Evolutionary conservation across 2,888 invertebrate genomes (phyloP), one percentile per base, ranked within the genome.

Genomic region (Amblyjoppa fuscipennis): DNA sequence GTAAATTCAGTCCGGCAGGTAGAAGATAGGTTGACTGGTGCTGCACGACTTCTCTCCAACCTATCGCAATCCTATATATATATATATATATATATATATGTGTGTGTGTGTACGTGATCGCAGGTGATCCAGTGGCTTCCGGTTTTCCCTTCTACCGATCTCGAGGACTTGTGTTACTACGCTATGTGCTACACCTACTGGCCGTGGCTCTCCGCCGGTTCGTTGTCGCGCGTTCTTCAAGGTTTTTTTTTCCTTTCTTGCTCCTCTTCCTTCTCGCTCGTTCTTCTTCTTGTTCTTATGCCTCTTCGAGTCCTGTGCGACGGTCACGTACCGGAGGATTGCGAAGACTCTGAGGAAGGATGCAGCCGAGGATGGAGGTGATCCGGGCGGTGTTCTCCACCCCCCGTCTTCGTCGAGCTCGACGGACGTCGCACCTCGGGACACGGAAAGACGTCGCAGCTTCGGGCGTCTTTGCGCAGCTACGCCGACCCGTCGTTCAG

Each of bases 91-190:
- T 64, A 68, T 45, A 34, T 68, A 38, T 59, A 66, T 49, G 28
- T 25, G 73, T 25, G 49, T 68, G 59, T 59, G 75, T 51, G 75
- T 81, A 84, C 68, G 80, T 71, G 73, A 81, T 64, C 81, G 80
- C 74, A 85, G 82, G 85, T 82, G 82, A 85, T 79, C 66, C 79
- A 68, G 59, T 71, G 82, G 82, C 85, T 85, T 82, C 85, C 85
- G 82, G 85, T 85, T 85, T 82, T 82, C 66, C 84, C 79, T 79
- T 82, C 70, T 76, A 45, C 85, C 79, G 61, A 68, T 81, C 73
- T 56, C 28, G 41, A 73, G 45, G 53, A 49, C 64, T n/a, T 53
- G 49, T 71, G 78, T 31, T 41, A 49, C 45, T 70, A 13, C 41
- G 74, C 68, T 69, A 75, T 70, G 45, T 81, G 61, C 34, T 71